Evolutionary conservation across 2,888 invertebrate genomes (phyloP).

Genomic region (Drosophila picticornis): DNA sequence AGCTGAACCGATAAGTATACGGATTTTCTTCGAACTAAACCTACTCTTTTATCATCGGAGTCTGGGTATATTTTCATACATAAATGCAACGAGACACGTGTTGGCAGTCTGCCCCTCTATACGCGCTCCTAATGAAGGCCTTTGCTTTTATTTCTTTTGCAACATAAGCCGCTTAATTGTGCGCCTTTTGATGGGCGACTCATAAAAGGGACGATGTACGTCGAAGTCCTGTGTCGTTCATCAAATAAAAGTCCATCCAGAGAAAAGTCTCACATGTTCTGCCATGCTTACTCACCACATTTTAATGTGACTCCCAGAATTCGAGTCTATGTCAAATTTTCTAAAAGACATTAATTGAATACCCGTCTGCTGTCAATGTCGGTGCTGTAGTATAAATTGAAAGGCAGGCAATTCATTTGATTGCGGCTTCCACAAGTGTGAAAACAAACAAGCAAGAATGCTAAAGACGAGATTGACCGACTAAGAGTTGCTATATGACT

Average conservation of each 20-base stretch:
- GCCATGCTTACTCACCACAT: not conserved
- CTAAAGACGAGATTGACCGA: not conserved
- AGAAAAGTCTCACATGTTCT: slow-evolving; percentile 26
- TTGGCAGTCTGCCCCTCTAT: slow-evolving; percentile 2
- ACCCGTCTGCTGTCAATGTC: not conserved
- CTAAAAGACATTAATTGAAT: slow-evolving; percentile 57
- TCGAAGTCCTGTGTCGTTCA: slow-evolving; percentile 35
- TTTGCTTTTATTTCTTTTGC: slow-evolving; percentile 36
- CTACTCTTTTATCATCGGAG: slow-evolving; percentile 1
- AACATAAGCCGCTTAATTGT: slow-evolving; percentile 74
- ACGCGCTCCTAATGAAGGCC: not conserved
- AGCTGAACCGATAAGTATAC: not conserved
- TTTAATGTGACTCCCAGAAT: not conserved
- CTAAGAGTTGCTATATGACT: not conserved
- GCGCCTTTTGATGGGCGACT: slow-evolving; percentile 61
- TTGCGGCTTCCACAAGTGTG: slow-evolving; percentile 22
- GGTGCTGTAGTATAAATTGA: slow-evolving; percentile 44
- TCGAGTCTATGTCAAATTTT: slow-evolving; percentile 32
- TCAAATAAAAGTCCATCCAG: slow-evolving; percentile 34
- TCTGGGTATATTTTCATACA: slow-evolving; percentile 19
- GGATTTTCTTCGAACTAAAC: not conserved
- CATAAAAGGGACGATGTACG: slow-evolving; percentile 57
- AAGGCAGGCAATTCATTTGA: slow-evolving; percentile 45
- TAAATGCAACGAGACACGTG: slow-evolving; percentile 29
- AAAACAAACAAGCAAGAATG: not conserved